Percentiles rank a stretch among this genome's conserved stretches.
Conservation (phyloP, 2,888 invertebrate species). For the Dryobotodes eremita region DNA sequence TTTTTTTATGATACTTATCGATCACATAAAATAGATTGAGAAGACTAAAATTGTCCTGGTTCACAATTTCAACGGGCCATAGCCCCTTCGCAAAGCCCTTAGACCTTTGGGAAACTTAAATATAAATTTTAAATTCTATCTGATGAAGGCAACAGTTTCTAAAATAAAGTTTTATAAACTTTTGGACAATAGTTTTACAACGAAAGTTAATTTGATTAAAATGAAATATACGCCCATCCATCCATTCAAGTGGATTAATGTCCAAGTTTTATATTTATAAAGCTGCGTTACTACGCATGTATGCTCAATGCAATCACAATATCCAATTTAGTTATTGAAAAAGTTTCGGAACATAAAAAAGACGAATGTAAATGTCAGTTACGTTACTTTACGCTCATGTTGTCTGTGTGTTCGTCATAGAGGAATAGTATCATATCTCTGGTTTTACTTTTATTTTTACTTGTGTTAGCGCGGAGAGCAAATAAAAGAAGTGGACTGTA, state of each 20-base stretch:
- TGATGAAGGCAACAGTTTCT: background rate
- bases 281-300: background rate
- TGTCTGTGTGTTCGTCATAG: slow-evolving; percentile 44
- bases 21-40: background rate
- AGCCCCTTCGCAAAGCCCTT: background rate
- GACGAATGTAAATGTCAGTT: background rate
- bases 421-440: slow-evolving; percentile 34
- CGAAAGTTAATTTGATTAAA: slow-evolving; percentile 21
- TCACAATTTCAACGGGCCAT: too few species aligned
- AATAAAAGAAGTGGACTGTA: too few species aligned
- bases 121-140: background rate
- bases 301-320: slow-evolving; percentile 35
- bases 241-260: slow-evolving; percentile 33
- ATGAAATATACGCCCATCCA: background rate
- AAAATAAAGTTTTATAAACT: background rate
- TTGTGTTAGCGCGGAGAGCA: too few species aligned
- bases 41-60: background rate
- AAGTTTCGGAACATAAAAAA: slow-evolving; percentile 35
- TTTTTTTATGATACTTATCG: background rate
- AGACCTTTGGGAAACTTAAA: background rate
- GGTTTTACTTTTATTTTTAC: slow-evolving; percentile 42
- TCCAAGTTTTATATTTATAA: slow-evolving; percentile 16
- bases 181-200: background rate
- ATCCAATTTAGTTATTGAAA: slow-evolving; percentile 42
- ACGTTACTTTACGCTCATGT: background rate